Conservation (phyloP, 2,888 invertebrate genomes). For the Sepioteuthis lessoniana region DNA sequence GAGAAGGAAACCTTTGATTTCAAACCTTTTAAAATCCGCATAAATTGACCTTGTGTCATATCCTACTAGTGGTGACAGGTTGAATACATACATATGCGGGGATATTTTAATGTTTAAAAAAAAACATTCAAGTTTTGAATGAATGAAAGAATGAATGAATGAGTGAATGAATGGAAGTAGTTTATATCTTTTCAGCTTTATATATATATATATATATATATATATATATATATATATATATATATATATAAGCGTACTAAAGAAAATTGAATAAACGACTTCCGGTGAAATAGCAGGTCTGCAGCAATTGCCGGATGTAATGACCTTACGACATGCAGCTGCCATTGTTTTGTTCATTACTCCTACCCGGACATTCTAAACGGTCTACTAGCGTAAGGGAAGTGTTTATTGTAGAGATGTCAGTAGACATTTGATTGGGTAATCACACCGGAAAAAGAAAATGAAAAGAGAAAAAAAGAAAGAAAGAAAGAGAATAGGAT, state of each 20-base stretch:
- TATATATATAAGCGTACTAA: neutral
- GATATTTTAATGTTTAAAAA: too few relatives aligned
- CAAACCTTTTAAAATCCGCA: too few relatives aligned
- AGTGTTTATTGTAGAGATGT: neutral
- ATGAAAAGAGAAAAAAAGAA: neutral
- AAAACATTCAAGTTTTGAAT: too few relatives aligned
- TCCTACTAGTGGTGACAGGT: too few relatives aligned
- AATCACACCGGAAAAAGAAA: neutral
- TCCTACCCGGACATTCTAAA: conserved; percentile 18
- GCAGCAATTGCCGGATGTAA: neutral
- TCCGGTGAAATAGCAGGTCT: conserved; percentile 11
- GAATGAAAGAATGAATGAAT: too few relatives aligned
- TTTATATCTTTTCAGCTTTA: too few relatives aligned
- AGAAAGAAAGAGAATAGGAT: neutral
- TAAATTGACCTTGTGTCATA: too few relatives aligned
- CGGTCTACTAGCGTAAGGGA: neutral
- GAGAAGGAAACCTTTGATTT: too few relatives aligned
- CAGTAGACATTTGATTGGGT: conserved; percentile 20
- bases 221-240: too few relatives aligned
- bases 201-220: too few relatives aligned
- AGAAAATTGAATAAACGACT: neutral
- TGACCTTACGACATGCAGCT: conserved; percentile 12
- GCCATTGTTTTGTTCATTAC: neutral
- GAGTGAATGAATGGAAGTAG: too few relatives aligned
- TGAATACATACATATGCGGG: too few relatives aligned